Percentiles rank a stretch among this genome's conserved stretches.
Evolutionary conservation across 1,140 invertebrate species (phyloP).

Genomic region (Diorhabda elongata): DNA sequence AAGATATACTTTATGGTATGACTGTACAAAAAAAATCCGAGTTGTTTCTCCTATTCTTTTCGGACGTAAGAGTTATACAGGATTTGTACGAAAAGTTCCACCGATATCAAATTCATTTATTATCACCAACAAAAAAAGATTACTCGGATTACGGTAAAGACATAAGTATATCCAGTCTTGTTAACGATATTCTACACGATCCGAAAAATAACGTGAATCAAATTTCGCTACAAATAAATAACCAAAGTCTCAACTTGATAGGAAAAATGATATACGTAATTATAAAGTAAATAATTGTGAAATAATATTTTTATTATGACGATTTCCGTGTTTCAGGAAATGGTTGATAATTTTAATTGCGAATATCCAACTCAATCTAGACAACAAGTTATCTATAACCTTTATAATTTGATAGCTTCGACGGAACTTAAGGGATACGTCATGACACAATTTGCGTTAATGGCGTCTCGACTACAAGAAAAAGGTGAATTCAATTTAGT

Average conservation of each 20-base stretch:
- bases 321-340: too few relatives aligned
- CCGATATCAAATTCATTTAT: constrained; percentile 51
- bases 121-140: constrained; percentile 33
- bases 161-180: constrained; percentile 56
- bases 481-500: constrained; percentile 53
- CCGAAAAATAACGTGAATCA: constrained; percentile 41
- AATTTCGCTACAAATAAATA: too few relatives aligned
- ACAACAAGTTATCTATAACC: constrained; percentile 73
- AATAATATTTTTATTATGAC: too few relatives aligned
- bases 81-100: constrained; percentile 57
- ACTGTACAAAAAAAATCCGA: constrained; percentile 26
- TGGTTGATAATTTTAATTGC: constrained; percentile 55
- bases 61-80: constrained; percentile 53
- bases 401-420: constrained; percentile 70
- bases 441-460: constrained; percentile 82
- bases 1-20: constrained; percentile 41
- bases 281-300: too few relatives aligned
- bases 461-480: constrained; percentile 66
- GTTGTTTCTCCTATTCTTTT: constrained; percentile 39
- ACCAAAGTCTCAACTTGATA: too few relatives aligned
- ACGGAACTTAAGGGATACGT: constrained; percentile 76
- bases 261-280: too few relatives aligned
- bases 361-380: constrained; percentile 62
- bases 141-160: constrained; percentile 47
- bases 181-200: constrained; percentile 57